A percentile compares a stretch with the other conserved stretches of the same genome.
Evolutionary conservation across 2,113 vertebrate species (phyloP).

Genomic region (Gambusia affinis): DNA sequence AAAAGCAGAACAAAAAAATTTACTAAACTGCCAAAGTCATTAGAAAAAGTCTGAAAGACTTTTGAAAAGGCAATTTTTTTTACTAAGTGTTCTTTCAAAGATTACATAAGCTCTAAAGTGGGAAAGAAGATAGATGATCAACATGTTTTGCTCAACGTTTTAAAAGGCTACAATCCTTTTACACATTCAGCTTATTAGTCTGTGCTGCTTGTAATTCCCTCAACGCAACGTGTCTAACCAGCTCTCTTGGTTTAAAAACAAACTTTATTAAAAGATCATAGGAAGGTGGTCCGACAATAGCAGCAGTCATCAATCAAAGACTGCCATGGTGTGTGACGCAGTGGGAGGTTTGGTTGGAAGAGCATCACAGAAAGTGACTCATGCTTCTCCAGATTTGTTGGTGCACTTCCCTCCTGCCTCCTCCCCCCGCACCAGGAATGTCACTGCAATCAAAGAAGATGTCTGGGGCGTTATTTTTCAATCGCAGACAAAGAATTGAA

Average conservation of each 20-base stretch:
- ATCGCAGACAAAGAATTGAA: conserved; percentile 7
- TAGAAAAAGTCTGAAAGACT: no score
- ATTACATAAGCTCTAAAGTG: no score
- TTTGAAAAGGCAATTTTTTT: no score
- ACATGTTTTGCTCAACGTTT: no score
- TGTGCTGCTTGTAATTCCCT: conserved; percentile 18
- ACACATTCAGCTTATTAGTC: conserved; percentile 3
- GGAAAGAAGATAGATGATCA: no score
- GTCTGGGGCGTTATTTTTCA: conserved; percentile 19
- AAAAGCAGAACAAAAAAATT: no score
- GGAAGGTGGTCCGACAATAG: conserved; percentile 44
- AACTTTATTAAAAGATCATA: conserved; percentile 72
- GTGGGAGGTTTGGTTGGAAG: conserved; percentile 61
- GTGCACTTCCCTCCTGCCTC: conserved; percentile 37
- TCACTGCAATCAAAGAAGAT: conserved; percentile 35
- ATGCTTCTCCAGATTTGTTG: conserved; percentile 49
- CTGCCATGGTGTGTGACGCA: conserved; percentile 48
- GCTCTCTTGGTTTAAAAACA: conserved; percentile 45
- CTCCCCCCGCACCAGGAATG: conserved; percentile 66
- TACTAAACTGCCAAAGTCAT: no score
- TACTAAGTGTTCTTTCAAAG: no score
- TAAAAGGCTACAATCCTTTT: neutral
- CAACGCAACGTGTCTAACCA: conserved; percentile 23
- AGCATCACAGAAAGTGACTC: conserved; percentile 70
- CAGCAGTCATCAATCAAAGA: conserved; percentile 66